These are phyloP conservation scores for Himalopsyche japonica DNA, from an alignment of 2,888 invertebrate genomes.

Conservation along the genomic window DNA sequence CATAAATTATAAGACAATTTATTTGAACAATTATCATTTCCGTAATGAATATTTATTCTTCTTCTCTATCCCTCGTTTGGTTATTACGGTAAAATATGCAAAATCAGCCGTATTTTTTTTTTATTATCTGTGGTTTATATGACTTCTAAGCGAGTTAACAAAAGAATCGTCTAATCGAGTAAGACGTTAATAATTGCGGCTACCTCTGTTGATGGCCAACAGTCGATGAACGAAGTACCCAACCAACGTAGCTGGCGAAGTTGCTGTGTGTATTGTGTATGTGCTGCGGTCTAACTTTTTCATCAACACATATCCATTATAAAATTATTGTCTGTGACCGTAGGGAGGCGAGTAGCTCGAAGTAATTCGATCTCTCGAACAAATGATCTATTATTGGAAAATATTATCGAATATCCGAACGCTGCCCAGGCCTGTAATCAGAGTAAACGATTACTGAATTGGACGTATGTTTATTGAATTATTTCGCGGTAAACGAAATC, in stretches of 20 bases:
- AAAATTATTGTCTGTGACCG: background rate
- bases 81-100: too few species aligned
- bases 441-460: background rate
- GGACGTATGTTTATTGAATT: too few species aligned
- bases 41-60: too few species aligned
- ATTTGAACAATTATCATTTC: too few species aligned
- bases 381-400: background rate
- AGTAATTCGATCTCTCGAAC: background rate
- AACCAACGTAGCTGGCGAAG: background rate
- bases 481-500: too few species aligned
- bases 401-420: background rate
- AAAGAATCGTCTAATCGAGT: background rate
- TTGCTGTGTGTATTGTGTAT: background rate
- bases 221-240: background rate
- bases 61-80: too few species aligned
- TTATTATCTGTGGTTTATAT: too few species aligned
- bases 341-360: background rate
- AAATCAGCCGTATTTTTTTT: too few species aligned
- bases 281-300: background rate
- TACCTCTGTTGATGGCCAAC: background rate
- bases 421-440: background rate
- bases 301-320: background rate
- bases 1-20: too few species aligned
- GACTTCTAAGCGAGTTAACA: too few species aligned
- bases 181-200: background rate